A percentile compares a stretch with the other conserved stretches of the same genome.
Conservation (phyloP, 2,797 vertebrate species). For the Neosalanx taihuensis region DNA sequence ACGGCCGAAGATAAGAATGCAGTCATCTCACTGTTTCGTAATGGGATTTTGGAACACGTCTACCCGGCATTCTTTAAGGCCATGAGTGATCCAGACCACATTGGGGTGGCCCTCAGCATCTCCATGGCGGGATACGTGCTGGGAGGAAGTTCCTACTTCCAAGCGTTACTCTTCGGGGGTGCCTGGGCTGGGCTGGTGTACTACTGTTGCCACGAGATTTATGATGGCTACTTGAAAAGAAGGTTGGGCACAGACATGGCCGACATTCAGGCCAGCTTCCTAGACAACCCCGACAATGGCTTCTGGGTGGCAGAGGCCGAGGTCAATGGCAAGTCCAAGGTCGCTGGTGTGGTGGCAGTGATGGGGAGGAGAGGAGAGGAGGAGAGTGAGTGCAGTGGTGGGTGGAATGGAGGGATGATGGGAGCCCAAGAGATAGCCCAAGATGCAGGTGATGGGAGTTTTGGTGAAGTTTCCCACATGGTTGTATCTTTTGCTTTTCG, state of each 20-base stretch:
- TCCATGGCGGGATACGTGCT: constrained; percentile 70
- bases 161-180: constrained; percentile 62
- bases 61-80: constrained; percentile 74
- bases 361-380: constrained; percentile 37
- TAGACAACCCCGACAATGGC: constrained; percentile 58
- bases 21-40: constrained; percentile 56
- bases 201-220: constrained; percentile 68
- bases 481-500: constrained; percentile 53
- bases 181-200: constrained; percentile 67
- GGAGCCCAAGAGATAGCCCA: constrained; percentile 19
- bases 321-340: constrained; percentile 48
- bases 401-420: constrained; percentile 44
- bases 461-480: constrained; percentile 56
- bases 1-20: constrained; percentile 54
- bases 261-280: constrained; percentile 58
- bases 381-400: constrained; percentile 29
- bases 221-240: constrained; percentile 53
- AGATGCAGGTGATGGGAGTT: constrained; percentile 32
- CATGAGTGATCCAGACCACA: constrained; percentile 69
- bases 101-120: constrained; percentile 68
- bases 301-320: constrained; percentile 71
- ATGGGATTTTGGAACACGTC: constrained; percentile 66
- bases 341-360: constrained; percentile 60
- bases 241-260: constrained; percentile 60
- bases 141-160: constrained; percentile 70